phyloP scores from a whole-genome alignment of 2,797 vertebrate genomes.

The Rhabdomys pumilio region DNA sequence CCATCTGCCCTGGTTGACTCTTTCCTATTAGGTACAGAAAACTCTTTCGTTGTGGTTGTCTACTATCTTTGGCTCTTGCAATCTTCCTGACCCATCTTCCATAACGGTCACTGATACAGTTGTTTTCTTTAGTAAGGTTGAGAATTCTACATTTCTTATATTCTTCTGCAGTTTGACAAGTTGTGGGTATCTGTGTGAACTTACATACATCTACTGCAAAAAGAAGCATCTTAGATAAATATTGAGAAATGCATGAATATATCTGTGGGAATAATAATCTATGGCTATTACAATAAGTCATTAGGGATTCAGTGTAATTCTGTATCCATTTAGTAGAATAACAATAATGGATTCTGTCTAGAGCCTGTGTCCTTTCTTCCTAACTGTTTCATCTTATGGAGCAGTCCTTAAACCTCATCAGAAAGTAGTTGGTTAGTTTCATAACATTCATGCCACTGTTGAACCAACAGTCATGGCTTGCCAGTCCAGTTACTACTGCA shows the following conservation, averaged over 20 bases:
- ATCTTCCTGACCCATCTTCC: not conserved
- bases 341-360: no score
- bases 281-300: no score
- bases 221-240: not conserved
- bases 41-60: no score
- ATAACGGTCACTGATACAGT: not conserved
- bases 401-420: not conserved
- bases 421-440: not conserved
- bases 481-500: not conserved
- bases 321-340: not conserved
- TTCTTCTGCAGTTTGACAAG: not conserved
- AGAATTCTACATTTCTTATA: not conserved
- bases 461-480: not conserved
- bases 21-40: no score
- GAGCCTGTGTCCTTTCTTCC: not conserved
- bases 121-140: not conserved
- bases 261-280: no score
- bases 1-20: not conserved
- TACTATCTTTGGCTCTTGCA: not conserved
- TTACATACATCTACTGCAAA: not conserved
- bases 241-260: not conserved
- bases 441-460: not conserved
- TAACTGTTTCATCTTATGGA: not conserved
- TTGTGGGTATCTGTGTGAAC: not conserved
- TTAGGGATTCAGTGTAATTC: not conserved